A percentile compares a stretch with the other conserved stretches of the same genome.
phyloP scores from a whole-genome alignment of 2,113 vertebrate species.

The Oreochromis spilurus region DNA sequence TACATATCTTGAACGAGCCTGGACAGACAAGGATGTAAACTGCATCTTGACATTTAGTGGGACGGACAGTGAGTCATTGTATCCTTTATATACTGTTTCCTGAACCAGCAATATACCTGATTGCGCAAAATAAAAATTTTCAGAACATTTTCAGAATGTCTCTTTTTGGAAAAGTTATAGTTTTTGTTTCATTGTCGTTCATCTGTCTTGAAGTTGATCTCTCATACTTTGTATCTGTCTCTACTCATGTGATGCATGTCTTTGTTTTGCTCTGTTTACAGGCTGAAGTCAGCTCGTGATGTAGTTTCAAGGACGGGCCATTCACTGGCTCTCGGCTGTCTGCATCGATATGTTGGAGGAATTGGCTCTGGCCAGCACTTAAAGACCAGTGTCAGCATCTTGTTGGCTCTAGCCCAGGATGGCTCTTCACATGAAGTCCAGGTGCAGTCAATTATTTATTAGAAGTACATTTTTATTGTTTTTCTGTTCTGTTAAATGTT shows the following conservation, averaged over 20 bases:
- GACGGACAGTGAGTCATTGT: not conserved
- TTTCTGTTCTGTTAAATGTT: not conserved
- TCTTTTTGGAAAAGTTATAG: not conserved
- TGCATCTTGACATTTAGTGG: not conserved
- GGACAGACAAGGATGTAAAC: not conserved
- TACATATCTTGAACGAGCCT: not conserved
- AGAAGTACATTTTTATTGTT: not conserved
- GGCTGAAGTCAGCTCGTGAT: conserved; percentile 95
- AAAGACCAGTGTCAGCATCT: conserved; percentile 98
- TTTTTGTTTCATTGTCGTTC: not conserved
- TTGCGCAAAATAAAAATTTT: not conserved
- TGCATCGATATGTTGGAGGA: conserved; percentile 96
- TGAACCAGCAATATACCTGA: not conserved
- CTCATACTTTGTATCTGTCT: not conserved
- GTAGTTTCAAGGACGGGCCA: conserved; percentile 97
- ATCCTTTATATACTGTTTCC: too few species aligned
- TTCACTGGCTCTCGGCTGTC: conserved; percentile 93
- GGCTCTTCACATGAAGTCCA: conserved; percentile 97
- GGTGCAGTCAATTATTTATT: conserved; percentile 67
- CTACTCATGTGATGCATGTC: not conserved
- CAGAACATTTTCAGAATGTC: not conserved
- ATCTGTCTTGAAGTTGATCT: not conserved
- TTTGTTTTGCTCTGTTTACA: conserved; percentile 40
- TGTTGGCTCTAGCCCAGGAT: conserved; percentile 94
- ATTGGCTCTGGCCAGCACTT: conserved; percentile 98